A percentile compares a stretch with the other conserved stretches of the same genome.
phyloP scores from a whole-genome alignment of 2,797 vertebrate genomes.

The Tympanoctomys barrerae region DNA sequence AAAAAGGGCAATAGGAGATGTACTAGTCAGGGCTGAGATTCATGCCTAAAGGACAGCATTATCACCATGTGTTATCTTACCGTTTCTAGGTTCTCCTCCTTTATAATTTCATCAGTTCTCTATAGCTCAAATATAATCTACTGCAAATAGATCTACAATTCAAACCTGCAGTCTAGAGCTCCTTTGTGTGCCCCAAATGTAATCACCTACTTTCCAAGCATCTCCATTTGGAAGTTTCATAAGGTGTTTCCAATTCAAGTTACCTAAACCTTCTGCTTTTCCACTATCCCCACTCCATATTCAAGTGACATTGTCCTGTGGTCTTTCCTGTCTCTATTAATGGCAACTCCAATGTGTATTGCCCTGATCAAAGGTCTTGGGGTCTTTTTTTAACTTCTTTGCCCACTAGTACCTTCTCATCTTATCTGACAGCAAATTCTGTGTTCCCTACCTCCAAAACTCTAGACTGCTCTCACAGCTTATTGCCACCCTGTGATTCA shows the following conservation, averaged over 20 bases:
- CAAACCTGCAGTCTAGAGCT: background rate
- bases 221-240: background rate
- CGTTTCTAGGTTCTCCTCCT: background rate
- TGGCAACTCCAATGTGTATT: background rate
- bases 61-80: slow-evolving; percentile 36
- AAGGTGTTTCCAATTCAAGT: background rate
- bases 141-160: slow-evolving; percentile 52
- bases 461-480: background rate
- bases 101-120: slow-evolving; percentile 45
- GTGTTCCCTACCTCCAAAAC: background rate
- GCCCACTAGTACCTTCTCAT: background rate
- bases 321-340: background rate
- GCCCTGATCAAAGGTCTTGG: background rate
- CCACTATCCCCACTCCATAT: fast-evolving
- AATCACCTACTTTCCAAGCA: background rate
- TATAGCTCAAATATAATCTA: slow-evolving; percentile 47
- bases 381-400: background rate
- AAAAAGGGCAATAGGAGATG: background rate
- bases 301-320: background rate
- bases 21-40: background rate
- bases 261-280: background rate
- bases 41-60: background rate
- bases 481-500: background rate
- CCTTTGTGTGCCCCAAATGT: background rate
- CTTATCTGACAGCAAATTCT: background rate